Evolutionary conservation across 2,888 invertebrate genomes (phyloP).

Genomic region (Drosophila acutilabella): DNA sequence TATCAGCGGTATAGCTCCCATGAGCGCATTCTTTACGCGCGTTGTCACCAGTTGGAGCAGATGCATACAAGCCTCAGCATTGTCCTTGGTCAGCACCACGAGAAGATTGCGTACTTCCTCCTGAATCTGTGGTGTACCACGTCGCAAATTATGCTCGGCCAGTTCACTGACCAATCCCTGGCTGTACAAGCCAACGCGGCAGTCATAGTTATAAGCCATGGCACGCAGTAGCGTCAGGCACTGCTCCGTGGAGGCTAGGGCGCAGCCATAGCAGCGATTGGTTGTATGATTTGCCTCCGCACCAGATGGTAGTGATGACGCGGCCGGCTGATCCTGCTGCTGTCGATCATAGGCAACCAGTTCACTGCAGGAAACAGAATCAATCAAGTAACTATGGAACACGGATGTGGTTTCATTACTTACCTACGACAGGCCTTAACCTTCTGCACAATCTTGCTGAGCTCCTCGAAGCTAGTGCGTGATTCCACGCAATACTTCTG

Average conservation of each 20-base stretch:
- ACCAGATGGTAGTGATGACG: constrained; percentile 41
- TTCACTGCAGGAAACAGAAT: constrained; percentile 86
- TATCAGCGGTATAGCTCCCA: constrained; percentile 91
- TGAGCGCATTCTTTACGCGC: constrained; percentile 92
- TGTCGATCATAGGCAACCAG: constrained; percentile 96
- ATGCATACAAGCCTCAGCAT: constrained; percentile 90
- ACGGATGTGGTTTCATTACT: constrained; percentile 24
- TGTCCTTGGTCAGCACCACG: constrained; percentile 95
- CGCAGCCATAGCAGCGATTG: constrained; percentile 94
- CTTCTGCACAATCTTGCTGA: constrained; percentile 95
- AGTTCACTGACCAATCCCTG: constrained; percentile 95
- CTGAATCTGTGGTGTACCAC: constrained; percentile 93
- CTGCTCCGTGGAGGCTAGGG: constrained; percentile 96
- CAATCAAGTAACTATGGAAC: not conserved
- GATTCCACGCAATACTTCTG: constrained; percentile 98
- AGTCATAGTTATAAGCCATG: constrained; percentile 92
- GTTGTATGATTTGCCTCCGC: constrained; percentile 80
- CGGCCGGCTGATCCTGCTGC: constrained; percentile 86
- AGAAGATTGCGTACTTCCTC: constrained; percentile 95
- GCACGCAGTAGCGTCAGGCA: constrained; percentile 96
- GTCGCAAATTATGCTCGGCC: constrained; percentile 95
- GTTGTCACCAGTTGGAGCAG: constrained; percentile 89
- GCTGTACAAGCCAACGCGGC: constrained; percentile 91
- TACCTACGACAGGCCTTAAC: constrained; percentile 94
- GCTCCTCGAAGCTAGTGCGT: constrained; percentile 96